A percentile compares a stretch with the other conserved stretches of the same genome.
These are phyloP conservation scores for Manis javanica DNA, from an alignment of 2,797 vertebrate genomes.

Conservation along the genomic window DNA sequence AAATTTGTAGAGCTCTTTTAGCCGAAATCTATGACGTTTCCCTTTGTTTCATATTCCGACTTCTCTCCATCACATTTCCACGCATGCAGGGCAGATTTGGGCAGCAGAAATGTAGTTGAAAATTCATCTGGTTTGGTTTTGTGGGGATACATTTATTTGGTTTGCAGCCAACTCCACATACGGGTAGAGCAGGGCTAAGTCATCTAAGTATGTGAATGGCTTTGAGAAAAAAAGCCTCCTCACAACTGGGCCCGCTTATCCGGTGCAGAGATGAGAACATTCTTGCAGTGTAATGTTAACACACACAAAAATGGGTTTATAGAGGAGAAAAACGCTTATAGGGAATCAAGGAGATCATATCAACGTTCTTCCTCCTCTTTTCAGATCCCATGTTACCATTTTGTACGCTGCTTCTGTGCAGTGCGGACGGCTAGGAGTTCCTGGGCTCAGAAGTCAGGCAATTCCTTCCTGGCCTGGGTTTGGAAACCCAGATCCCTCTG, in stretches of 20 bases:
- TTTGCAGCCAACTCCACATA: background rate
- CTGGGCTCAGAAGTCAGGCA: background rate
- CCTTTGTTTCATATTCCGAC: background rate
- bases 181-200: background rate
- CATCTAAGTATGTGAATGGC: background rate
- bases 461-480: too few species aligned
- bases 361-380: background rate
- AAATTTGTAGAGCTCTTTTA: background rate
- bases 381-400: background rate
- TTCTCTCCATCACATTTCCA: background rate
- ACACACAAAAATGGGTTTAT: background rate
- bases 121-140: background rate
- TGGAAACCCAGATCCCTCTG: background rate
- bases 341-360: background rate
- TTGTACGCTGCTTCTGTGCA: too few species aligned
- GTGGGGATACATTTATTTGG: background rate
- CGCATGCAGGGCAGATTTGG: background rate
- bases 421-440: background rate
- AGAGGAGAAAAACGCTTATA: background rate
- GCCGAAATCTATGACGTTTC: background rate
- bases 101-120: background rate
- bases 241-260: background rate
- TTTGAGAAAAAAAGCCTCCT: background rate
- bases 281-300: background rate
- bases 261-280: background rate